A percentile compares a stretch with the other conserved stretches of the same genome.
phyloP scores from a whole-genome alignment of 2,888 invertebrate species.

The Nezara viridula region DNA sequence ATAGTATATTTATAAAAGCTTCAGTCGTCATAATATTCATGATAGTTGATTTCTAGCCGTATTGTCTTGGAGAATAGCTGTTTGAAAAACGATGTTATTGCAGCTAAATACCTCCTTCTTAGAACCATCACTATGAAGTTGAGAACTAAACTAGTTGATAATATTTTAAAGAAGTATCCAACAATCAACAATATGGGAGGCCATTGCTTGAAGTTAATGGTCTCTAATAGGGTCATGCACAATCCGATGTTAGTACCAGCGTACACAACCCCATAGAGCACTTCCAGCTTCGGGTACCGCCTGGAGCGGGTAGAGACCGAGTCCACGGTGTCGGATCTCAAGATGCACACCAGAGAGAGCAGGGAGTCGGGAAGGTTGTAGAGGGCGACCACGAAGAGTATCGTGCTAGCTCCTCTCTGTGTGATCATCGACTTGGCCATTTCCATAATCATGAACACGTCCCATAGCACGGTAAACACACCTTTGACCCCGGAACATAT shows the following conservation, averaged over 20 bases:
- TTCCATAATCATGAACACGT: not conserved
- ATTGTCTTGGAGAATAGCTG: not conserved
- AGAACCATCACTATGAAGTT: not conserved
- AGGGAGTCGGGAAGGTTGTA: not conserved
- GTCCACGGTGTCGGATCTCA: not conserved
- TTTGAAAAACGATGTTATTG: not conserved
- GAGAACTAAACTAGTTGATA: not conserved
- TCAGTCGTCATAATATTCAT: not conserved
- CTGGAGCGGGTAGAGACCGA: not conserved
- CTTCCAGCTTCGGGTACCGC: not conserved
- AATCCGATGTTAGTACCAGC: not conserved
- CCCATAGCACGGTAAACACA: not conserved
- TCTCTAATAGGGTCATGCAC: not conserved
- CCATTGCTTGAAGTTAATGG: not conserved
- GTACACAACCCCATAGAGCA: not conserved
- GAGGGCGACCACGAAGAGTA: not conserved
- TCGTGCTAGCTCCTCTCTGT: not conserved
- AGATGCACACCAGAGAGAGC: not conserved
- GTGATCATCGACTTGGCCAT: not conserved
- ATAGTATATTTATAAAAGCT: not conserved
- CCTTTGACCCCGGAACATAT: not conserved
- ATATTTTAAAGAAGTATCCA: not conserved
- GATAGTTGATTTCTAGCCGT: constrained; percentile 18
- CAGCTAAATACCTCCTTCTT: not conserved
- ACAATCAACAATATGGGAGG: not conserved